Evolutionary conservation across 2,888 invertebrate species (phyloP), one percentile per base, ranked within the genome.

Genomic region (Smittia sp.): DNA sequence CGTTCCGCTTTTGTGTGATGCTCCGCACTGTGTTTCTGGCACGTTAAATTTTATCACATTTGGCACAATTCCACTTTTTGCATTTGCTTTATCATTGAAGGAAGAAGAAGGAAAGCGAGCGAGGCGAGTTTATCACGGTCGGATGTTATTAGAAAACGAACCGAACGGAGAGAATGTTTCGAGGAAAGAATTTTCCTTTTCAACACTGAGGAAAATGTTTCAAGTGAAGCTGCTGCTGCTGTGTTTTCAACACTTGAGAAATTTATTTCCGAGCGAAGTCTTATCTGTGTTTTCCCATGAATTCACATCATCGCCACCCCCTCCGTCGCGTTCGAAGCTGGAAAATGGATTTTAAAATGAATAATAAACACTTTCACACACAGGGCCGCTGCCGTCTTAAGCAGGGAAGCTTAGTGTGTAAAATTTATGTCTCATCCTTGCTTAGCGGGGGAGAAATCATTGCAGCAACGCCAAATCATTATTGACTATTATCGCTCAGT

Each of bases 201-300:
- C 46, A 46, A 11, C 46, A 46, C n/a, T 46, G 46, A 46, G 15
- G 46, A 46, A 46, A 46, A 46, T 46, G 46, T 46, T 46, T 46
- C 46, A 46, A 46, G 46, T 46, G 15, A 7, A 13, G 46, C 46
- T 46, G 46, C 11, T 46, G 46, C 46, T 46, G 6, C 46, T 6
- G 1, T 67, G 41, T 11, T 67, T 67, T 67, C 46, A 67, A 67
- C 67, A 67, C 67, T 67, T 67, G 20, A 41, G 24, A 20, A 67
- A 41, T 39, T 41, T 46, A 41, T 41, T 13, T 67, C 24, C 39
- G 13, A 22, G 22, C n/a, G 41, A 66, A 13, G 15, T 39, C 69
- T 69, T 69, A 69, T 69, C 69, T 54, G 15, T 69, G 32, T 69
- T 69, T 54, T 69, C 69, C 32, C 69, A 69, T 69, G 69, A 69